Evolutionary conservation across 1,140 invertebrate species (phyloP).

Genomic region (Diploscapter pachys): DNA sequence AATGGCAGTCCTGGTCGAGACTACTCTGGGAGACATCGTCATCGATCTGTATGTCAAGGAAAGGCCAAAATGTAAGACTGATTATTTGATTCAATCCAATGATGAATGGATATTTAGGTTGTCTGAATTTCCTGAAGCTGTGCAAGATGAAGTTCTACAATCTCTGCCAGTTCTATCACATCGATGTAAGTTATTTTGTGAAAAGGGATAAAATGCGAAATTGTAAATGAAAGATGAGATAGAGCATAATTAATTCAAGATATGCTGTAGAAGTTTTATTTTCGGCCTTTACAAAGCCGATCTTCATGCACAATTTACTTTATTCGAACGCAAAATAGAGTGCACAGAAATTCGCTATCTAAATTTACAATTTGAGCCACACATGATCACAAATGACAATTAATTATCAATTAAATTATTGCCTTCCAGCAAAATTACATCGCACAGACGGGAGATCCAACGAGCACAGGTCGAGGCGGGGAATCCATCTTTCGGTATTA

Average conservation of each 20-base stretch:
- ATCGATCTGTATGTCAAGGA: constrained; percentile 85
- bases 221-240: neutral
- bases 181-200: constrained; percentile 66
- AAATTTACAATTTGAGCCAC: no score
- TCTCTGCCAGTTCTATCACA: constrained; percentile 84
- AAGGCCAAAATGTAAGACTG: constrained; percentile 70
- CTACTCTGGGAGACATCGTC: constrained; percentile 90
- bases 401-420: neutral
- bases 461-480: constrained; percentile 82
- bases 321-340: no score
- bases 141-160: constrained; percentile 99
- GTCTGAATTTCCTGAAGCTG: constrained; percentile 88
- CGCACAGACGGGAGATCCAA: constrained; percentile 95
- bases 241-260: constrained; percentile 1
- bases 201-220: neutral
- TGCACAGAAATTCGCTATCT: no score
- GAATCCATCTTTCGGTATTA: constrained; percentile 69
- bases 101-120: neutral
- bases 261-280: no score
- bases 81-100: constrained; percentile 60
- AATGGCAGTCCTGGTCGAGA: constrained; percentile 93
- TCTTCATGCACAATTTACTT: no score
- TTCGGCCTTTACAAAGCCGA: no score
- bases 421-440: constrained; percentile 76
- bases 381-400: no score